Conservation (phyloP, 2,888 invertebrate genomes). For the Gastrophysa polygoni region DNA sequence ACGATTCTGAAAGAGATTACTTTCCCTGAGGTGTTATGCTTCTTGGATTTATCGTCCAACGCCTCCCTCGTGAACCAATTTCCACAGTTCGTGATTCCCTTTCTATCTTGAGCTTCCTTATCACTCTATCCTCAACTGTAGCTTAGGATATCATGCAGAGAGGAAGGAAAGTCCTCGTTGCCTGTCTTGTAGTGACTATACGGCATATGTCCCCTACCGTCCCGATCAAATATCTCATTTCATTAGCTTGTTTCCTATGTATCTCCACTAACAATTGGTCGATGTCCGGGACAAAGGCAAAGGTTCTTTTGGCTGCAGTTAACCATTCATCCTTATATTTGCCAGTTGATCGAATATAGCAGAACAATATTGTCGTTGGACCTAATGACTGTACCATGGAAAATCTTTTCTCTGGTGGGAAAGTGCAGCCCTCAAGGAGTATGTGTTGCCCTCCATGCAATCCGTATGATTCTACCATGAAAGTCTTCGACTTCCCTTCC, state of each 20-base stretch:
- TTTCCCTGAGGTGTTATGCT: background rate
- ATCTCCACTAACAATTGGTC: constrained; percentile 33
- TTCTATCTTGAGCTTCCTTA: too few relatives aligned
- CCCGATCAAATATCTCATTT: constrained; percentile 14
- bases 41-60: background rate
- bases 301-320: constrained; percentile 34
- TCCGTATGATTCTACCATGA: constrained; percentile 28
- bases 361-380: constrained; percentile 34
- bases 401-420: constrained; percentile 33
- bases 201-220: constrained; percentile 22
- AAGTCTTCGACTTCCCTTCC: constrained; percentile 5
- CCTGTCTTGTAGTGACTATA: constrained; percentile 27
- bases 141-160: background rate
- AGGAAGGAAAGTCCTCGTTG: constrained; percentile 25
- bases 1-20: background rate
- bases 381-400: constrained; percentile 39
- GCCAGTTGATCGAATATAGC: constrained; percentile 24
- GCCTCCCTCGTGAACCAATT: background rate
- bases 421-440: constrained; percentile 33
- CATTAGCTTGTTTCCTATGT: constrained; percentile 14
- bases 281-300: constrained; percentile 33
- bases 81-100: background rate
- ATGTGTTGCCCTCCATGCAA: constrained; percentile 32
- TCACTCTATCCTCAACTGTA: background rate
- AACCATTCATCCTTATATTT: constrained; percentile 36